Percentiles rank a stretch among this genome's conserved stretches.
These are phyloP conservation scores for Trissolcus basalis DNA, from an alignment of 1,140 invertebrate genomes.

Conservation along the genomic window DNA sequence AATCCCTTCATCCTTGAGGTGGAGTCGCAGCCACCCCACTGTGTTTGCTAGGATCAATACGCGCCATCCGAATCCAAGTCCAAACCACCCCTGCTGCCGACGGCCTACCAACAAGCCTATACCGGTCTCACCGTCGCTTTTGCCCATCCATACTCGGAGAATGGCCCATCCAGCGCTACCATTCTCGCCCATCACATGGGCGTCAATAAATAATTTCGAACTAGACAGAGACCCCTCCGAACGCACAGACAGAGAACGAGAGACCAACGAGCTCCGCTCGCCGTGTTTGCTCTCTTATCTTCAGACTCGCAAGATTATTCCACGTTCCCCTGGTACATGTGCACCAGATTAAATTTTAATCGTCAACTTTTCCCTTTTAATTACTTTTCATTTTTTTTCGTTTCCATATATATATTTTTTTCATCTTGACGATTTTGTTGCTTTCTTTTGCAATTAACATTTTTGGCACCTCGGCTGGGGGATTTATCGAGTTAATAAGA, in stretches of 20 bases:
- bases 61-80: conserved; percentile 73
- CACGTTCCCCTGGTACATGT: neutral
- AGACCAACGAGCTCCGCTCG: neutral
- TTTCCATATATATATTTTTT: too few species aligned
- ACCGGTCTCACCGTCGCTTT: conserved; percentile 56
- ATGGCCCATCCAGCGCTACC: conserved; percentile 52
- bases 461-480: too few species aligned
- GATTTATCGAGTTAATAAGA: too few species aligned
- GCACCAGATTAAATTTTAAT: neutral
- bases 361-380: too few species aligned
- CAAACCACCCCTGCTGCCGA: conserved; percentile 67
- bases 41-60: conserved; percentile 75
- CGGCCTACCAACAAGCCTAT: conserved; percentile 54
- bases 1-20: conserved; percentile 75
- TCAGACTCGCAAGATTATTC: conserved; percentile 4
- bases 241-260: neutral
- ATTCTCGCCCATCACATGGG: conserved; percentile 35
- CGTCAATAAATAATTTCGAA: conserved; percentile 44
- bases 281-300: conserved; percentile 1
- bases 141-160: conserved; percentile 53
- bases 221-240: conserved; percentile 2
- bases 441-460: too few species aligned
- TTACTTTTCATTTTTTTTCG: too few species aligned
- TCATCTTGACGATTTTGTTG: too few species aligned
- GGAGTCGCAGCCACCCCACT: conserved; percentile 72